phyloP scores from a whole-genome alignment of 2,888 invertebrate genomes.

The Rapana venosa region DNA sequence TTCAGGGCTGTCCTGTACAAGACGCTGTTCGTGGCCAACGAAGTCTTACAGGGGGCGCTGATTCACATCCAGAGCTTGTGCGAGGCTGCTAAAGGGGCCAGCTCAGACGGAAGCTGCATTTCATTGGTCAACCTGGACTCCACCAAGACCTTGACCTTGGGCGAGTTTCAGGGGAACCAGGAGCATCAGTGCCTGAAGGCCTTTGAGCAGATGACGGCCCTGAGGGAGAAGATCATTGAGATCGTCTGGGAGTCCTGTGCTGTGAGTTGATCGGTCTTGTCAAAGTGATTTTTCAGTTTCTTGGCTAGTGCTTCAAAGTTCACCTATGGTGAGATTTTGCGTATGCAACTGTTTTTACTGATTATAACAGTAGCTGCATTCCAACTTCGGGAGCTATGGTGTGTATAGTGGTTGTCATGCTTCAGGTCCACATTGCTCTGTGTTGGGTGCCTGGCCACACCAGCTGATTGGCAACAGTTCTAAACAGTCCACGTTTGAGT shows the following conservation, averaged over 20 bases:
- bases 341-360: too few species aligned
- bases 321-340: too few species aligned
- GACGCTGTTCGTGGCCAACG: slow-evolving; percentile 74
- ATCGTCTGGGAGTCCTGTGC: slow-evolving; percentile 77
- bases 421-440: too few species aligned
- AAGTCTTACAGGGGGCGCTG: slow-evolving; percentile 76
- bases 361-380: too few species aligned
- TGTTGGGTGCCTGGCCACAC: too few species aligned
- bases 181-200: slow-evolving; percentile 64
- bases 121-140: slow-evolving; percentile 69
- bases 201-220: slow-evolving; percentile 63
- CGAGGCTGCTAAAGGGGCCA: slow-evolving; percentile 71
- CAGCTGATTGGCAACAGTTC: too few species aligned
- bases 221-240: slow-evolving; percentile 72
- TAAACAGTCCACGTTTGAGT: too few species aligned
- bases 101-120: slow-evolving; percentile 59
- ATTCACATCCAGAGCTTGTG: slow-evolving; percentile 74
- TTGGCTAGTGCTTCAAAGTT: neutral
- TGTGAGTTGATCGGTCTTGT: slow-evolving; percentile 63
- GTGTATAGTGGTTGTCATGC: too few species aligned
- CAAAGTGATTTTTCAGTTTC: too few species aligned
- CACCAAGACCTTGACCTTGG: slow-evolving; percentile 66
- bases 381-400: too few species aligned
- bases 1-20: slow-evolving; percentile 67
- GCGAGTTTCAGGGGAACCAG: slow-evolving; percentile 71